Base-by-base conservation (phyloP, 2,797 vertebrate genomes). In the Catamblyrhynchus diadema region DNA sequence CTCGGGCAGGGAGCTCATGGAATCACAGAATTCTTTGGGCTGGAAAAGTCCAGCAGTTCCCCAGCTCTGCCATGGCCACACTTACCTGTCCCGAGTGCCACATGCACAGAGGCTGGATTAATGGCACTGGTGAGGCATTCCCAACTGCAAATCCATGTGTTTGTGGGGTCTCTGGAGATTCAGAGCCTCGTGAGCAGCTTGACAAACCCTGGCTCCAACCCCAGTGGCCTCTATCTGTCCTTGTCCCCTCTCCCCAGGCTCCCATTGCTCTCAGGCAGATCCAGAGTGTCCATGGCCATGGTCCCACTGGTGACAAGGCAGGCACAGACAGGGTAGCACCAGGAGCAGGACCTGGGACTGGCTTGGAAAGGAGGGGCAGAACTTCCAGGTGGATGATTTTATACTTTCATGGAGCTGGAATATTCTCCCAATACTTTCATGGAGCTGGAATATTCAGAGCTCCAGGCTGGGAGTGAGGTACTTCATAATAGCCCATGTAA, bases 91-190 rank as follows among this genome's bases (percentile, higher is more conserved):
- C 51, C 13, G 6, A 5, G 19, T 33, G 59, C 44, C 85, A 39
- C 75, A 25, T 25, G 60, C 51, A 10, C 39, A 47, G 69, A 39
- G 7, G 32, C 54, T 20, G 65, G 16, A 56, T 47, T 3, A 2
- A 4, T 0, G 0, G 27, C 7, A 6, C 1, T 3, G 2, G 10
- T 3, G 50, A 25, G 41, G 9, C 50, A 13, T 21, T n/a, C 50
- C 61, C 77, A 57, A 3, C 50, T 39, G 65, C 5, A 1, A 17
- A 37, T 32, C 47, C 30, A 0, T 1, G 4, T 3, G 0, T 32
- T 37, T 37, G 30, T 42, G 64, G 33, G 22, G 10, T 39, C 48
- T 53, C 35, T 67, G 5, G 3, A 61, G 54, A 21, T 39, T 28
- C 42, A 51, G 37, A 9, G 0, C 1, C 32, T 33, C 4, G 0